Percentiles rank a stretch among this genome's conserved stretches.
These are phyloP conservation scores for Actinia tenebrosa DNA, from an alignment of 64 coral and sea anemone genomes.

Conservation along the genomic window DNA sequence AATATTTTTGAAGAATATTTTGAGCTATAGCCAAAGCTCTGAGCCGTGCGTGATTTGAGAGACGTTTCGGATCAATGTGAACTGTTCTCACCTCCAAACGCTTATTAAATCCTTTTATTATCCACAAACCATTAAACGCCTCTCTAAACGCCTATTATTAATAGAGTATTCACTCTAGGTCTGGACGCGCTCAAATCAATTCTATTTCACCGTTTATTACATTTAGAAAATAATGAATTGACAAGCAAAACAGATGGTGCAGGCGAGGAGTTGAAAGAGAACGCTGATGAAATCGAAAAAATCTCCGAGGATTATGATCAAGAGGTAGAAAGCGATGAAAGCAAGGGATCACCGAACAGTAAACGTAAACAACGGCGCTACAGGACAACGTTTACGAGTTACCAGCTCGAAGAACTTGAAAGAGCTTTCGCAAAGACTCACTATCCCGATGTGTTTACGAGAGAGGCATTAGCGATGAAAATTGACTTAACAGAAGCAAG, in stretches of 20 bases:
- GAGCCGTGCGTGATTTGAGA: not conserved
- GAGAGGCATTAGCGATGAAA: conserved; percentile 92
- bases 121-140: conserved; percentile 74
- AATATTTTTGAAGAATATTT: not conserved
- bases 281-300: conserved; percentile 44
- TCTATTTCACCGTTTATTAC: conserved; percentile 44
- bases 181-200: conserved; percentile 10
- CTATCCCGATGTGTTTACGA: conserved; percentile 93
- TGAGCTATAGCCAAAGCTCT: not conserved
- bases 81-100: not conserved
- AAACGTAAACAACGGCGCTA: conserved; percentile 95
- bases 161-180: conserved; percentile 70
- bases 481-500: conserved; percentile 96
- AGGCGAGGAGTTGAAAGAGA: conserved; percentile 27
- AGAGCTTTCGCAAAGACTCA: conserved; percentile 95
- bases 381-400: conserved; percentile 96
- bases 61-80: not conserved
- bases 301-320: conserved; percentile 34
- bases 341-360: conserved; percentile 38
- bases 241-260: not conserved
- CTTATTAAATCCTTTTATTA: conserved; percentile 47
- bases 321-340: conserved; percentile 28
- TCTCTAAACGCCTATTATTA: conserved; percentile 59
- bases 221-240: conserved; percentile 29
- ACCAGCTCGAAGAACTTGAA: conserved; percentile 93